Conservation (phyloP, 2,113 vertebrate species). For the Lepidothrix coronata region DNA sequence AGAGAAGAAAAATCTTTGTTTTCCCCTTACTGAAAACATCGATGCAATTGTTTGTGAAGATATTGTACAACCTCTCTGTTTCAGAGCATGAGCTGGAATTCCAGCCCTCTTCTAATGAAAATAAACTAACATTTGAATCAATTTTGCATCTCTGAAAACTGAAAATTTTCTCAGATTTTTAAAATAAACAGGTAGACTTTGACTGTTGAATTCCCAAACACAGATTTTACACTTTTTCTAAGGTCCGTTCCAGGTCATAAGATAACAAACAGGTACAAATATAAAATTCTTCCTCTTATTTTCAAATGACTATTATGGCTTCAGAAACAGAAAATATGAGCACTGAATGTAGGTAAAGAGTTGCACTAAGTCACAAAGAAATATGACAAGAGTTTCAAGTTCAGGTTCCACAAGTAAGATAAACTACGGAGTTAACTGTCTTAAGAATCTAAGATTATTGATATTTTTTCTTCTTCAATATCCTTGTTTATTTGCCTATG, state of each 20-base stretch:
- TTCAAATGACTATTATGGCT: background rate
- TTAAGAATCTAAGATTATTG: background rate
- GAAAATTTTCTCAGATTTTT: background rate
- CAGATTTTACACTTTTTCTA: background rate
- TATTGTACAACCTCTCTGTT: background rate
- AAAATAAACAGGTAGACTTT: background rate
- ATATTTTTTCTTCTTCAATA: background rate
- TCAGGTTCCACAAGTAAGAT: background rate
- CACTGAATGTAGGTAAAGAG: background rate
- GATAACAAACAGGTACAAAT: background rate
- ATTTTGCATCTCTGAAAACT: background rate
- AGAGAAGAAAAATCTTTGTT: background rate
- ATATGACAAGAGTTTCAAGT: background rate
- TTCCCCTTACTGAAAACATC: background rate
- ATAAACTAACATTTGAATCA: background rate
- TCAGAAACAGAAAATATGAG: background rate
- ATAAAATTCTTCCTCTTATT: background rate
- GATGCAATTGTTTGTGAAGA: background rate
- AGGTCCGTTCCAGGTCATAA: background rate
- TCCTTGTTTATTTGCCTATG: background rate
- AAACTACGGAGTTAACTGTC: background rate
- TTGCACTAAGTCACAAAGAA: background rate
- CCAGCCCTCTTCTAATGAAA: background rate
- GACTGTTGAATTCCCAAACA: background rate
- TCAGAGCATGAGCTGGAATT: background rate